phyloP scores from a whole-genome alignment of 2,888 invertebrate genomes.

The Papilio gigon region DNA sequence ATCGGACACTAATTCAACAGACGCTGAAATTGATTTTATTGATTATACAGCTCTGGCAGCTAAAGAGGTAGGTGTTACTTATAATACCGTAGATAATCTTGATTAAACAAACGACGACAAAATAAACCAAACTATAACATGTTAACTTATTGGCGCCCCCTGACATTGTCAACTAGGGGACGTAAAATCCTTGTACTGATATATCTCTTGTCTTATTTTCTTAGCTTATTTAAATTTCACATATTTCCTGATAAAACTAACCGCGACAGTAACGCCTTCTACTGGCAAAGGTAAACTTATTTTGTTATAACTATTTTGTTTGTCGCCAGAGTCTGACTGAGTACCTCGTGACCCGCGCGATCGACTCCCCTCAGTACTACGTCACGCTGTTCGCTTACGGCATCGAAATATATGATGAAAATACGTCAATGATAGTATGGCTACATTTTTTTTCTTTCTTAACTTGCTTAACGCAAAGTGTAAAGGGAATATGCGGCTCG shows the following conservation, averaged over 20 bases:
- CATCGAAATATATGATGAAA: slow-evolving; percentile 53
- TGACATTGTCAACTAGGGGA: too few relatives aligned
- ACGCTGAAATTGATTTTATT: slow-evolving; percentile 52
- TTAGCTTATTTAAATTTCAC: neutral
- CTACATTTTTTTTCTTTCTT: neutral
- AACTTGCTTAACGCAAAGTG: neutral
- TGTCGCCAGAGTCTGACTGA: slow-evolving; percentile 61
- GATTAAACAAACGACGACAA: too few relatives aligned
- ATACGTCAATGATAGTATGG: slow-evolving; percentile 51
- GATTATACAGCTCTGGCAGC: slow-evolving; percentile 59
- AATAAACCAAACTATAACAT: too few relatives aligned
- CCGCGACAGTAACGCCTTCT: too few relatives aligned
- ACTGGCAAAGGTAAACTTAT: too few relatives aligned
- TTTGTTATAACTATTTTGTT: too few relatives aligned
- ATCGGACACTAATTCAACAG: slow-evolving; percentile 59
- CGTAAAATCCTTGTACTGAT: too few relatives aligned
- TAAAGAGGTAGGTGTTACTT: slow-evolving; percentile 53
- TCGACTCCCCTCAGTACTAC: slow-evolving; percentile 69
- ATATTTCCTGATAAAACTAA: neutral
- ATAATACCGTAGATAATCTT: too few relatives aligned
- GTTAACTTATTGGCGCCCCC: too few relatives aligned
- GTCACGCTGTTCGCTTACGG: slow-evolving; percentile 71
- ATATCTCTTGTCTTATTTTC: too few relatives aligned
- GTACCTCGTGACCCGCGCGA: slow-evolving; percentile 66
- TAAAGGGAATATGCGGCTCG: neutral